Conservation (phyloP, 2,797 vertebrate genomes). For the Sebastiscus albofasciatus region DNA sequence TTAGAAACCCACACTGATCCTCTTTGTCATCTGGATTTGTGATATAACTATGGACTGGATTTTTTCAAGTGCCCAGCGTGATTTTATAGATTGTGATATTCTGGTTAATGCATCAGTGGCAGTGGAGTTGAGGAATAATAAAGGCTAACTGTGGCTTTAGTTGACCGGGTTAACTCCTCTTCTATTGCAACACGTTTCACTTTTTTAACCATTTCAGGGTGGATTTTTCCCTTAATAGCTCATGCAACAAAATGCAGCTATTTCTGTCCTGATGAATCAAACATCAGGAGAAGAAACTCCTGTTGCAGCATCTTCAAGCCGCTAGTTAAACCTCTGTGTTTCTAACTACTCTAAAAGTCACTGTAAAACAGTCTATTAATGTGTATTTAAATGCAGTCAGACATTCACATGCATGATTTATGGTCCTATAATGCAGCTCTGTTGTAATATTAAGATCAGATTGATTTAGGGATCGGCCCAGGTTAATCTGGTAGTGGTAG, state of each 20-base stretch:
- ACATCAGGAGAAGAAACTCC: not conserved
- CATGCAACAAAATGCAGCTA: not conserved
- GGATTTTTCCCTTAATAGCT: not conserved
- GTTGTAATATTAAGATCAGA: not conserved
- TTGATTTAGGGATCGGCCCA: not conserved
- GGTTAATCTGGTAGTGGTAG: not conserved
- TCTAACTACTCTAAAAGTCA: not conserved
- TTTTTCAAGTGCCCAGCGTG: conserved; percentile 46
- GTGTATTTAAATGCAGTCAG: not conserved
- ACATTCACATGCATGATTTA: not conserved
- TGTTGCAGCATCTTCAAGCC: not conserved
- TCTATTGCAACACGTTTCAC: not conserved
- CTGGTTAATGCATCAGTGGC: not conserved
- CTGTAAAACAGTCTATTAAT: too few species aligned
- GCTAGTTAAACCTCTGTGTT: not conserved
- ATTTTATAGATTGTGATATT: conserved; percentile 43
- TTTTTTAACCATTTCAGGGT: not conserved
- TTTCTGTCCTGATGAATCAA: not conserved
- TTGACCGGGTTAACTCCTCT: not conserved
- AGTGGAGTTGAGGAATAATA: not conserved
- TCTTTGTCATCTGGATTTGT: conserved; percentile 59
- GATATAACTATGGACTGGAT: conserved; percentile 45
- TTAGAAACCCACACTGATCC: conserved; percentile 63
- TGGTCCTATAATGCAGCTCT: not conserved
- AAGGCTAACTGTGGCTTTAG: conserved; percentile 3